Conservation (phyloP, 2,797 vertebrate genomes). For the Percopsis omiscomaycus region DNA sequence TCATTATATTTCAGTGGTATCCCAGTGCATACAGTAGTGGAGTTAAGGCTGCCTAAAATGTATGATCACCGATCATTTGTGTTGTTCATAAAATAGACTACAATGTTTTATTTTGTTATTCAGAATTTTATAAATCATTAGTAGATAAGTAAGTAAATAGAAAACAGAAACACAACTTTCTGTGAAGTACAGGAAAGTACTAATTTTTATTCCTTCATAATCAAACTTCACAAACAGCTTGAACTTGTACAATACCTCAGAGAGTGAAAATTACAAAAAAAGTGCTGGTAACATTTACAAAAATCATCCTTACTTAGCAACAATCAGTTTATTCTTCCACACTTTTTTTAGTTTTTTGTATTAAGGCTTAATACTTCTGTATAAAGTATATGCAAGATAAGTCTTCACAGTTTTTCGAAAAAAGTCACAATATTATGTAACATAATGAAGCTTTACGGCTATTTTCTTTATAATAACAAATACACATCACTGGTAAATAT, state of each 20-base stretch:
- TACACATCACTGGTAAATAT: conserved; percentile 99
- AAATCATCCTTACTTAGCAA: conserved; percentile 99
- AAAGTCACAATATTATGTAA: conserved; percentile 99
- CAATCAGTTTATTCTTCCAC: conserved; percentile 99
- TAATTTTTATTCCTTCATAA: conserved; percentile 99
- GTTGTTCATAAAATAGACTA: too few relatives aligned
- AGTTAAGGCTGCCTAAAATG: not conserved
- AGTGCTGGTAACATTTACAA: conserved; percentile 99
- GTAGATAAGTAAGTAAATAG: conserved; percentile 23
- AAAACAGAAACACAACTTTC: conserved; percentile 66
- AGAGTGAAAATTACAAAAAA: conserved; percentile 99
- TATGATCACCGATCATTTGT: too few relatives aligned
- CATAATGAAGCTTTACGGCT: conserved; percentile 99
- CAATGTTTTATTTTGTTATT: not conserved
- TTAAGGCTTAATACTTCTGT: conserved; percentile 99
- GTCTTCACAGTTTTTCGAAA: conserved; percentile 99
- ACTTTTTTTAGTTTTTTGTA: conserved; percentile 99
- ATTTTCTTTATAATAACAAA: conserved; percentile 99
- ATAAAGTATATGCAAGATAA: conserved; percentile 99
- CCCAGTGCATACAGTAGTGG: not conserved
- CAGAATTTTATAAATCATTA: conserved; percentile 6
- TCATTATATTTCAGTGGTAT: not conserved
- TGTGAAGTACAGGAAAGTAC: conserved; percentile 89
- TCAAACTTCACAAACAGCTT: conserved; percentile 99
- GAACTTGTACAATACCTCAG: conserved; percentile 99